These are phyloP conservation scores for Ophion ventricosus DNA, from an alignment of 2,888 invertebrate genomes.

Conservation along the genomic window DNA sequence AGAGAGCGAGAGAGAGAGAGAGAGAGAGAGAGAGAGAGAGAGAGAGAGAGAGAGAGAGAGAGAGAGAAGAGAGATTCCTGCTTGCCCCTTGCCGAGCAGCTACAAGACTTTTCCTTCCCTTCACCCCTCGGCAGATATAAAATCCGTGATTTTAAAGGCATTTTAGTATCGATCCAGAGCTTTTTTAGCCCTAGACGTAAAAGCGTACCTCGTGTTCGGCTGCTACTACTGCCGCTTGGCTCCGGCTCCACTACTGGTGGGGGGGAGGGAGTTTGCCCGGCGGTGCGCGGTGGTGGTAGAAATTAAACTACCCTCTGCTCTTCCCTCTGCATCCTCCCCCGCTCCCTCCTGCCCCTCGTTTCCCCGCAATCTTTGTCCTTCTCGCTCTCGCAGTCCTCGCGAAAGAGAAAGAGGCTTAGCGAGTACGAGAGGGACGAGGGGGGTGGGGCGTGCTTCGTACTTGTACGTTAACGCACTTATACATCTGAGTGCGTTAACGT, in stretches of 20 bases:
- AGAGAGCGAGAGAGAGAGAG: slow-evolving; percentile 40
- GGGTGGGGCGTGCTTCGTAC: slow-evolving; percentile 72
- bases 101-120: slow-evolving; percentile 59
- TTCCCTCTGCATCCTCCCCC: slow-evolving; percentile 62
- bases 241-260: slow-evolving; percentile 67
- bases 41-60: slow-evolving; percentile 35
- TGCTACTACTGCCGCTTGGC: slow-evolving; percentile 56
- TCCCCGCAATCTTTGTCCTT: slow-evolving; percentile 51
- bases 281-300: slow-evolving; percentile 76
- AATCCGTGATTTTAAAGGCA: slow-evolving; percentile 87
- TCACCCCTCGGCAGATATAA: slow-evolving; percentile 85
- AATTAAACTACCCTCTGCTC: slow-evolving; percentile 77
- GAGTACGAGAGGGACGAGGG: slow-evolving; percentile 56
- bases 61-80: slow-evolving; percentile 37
- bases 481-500: slow-evolving; percentile 83
- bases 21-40: slow-evolving; percentile 36
- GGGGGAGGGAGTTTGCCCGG: slow-evolving; percentile 76
- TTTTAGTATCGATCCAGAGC: slow-evolving; percentile 86
- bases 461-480: slow-evolving; percentile 71
- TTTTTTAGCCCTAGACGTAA: slow-evolving; percentile 85
- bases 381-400: slow-evolving; percentile 53
- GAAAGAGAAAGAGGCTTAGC: slow-evolving; percentile 51
- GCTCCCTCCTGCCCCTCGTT: slow-evolving; percentile 67
- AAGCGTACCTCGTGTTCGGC: slow-evolving; percentile 76
- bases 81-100: slow-evolving; percentile 54